These are phyloP conservation scores for Zaprionus lachaisei DNA, from an alignment of 1,140 invertebrate genomes.

Conservation along the genomic window DNA sequence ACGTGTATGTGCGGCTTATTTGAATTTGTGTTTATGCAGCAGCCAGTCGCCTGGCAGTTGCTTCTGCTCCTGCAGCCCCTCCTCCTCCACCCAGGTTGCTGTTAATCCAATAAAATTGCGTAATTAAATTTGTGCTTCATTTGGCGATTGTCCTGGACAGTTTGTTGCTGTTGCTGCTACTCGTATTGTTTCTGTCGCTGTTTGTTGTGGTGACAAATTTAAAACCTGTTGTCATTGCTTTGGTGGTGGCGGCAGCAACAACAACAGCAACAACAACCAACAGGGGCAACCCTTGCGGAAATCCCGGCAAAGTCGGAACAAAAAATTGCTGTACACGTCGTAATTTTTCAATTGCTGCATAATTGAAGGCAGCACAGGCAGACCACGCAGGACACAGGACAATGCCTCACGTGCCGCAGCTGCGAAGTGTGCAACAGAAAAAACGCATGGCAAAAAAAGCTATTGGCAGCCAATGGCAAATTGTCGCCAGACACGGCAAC, in stretches of 20 bases:
- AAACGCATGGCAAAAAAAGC: conserved; percentile 55
- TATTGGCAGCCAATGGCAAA: conserved; percentile 74
- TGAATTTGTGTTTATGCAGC: conserved; percentile 66
- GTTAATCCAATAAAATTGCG: conserved; percentile 82
- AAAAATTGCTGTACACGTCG: conserved; percentile 75
- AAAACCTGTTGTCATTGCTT: conserved; percentile 67
- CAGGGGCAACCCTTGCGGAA: conserved; percentile 34
- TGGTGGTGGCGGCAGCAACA: conserved; percentile 3
- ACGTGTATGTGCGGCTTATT: conserved; percentile 64
- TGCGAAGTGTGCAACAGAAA: conserved; percentile 33
- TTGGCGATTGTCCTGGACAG: conserved; percentile 70
- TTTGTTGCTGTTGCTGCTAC: conserved; percentile 33
- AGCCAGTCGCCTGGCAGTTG: background rate
- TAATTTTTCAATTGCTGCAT: conserved; percentile 84
- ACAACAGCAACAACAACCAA: background rate
- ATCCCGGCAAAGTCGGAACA: conserved; percentile 6
- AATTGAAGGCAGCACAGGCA: conserved; percentile 74
- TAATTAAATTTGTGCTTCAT: conserved; percentile 83
- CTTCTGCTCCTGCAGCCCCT: conserved; percentile 1
- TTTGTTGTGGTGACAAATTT: conserved; percentile 79
- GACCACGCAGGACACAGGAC: conserved; percentile 25
- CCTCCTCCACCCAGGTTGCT: conserved; percentile 49
- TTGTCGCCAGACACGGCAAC: conserved; percentile 48
- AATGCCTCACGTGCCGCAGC: conserved; percentile 47
- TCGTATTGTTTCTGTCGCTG: conserved; percentile 38